Percentiles rank a stretch among this genome's conserved stretches.
Evolutionary conservation across 2,113 vertebrate genomes (phyloP).

Genomic region (Psittacula cyanocephala): DNA sequence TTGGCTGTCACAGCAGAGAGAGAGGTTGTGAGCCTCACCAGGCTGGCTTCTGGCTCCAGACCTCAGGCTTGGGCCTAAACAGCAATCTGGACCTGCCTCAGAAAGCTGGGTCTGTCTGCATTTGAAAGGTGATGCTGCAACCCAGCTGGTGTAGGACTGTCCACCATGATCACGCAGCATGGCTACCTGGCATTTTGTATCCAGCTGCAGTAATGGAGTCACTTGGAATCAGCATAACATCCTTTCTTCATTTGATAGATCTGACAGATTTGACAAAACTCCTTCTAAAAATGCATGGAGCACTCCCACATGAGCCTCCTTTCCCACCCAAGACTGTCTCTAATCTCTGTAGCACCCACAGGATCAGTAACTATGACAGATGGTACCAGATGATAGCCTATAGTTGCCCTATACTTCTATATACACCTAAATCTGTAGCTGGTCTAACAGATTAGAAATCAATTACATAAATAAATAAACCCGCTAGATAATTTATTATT

Average conservation of each 20-base stretch:
- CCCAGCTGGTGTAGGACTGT: fast-evolving
- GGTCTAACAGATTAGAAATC: not conserved
- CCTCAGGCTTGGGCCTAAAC: not conserved
- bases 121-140: not conserved
- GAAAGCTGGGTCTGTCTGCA: not conserved
- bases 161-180: fast-evolving
- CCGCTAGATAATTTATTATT: not conserved
- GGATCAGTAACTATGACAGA: not conserved
- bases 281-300: not conserved
- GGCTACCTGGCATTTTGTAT: not conserved
- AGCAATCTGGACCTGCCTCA: not conserved
- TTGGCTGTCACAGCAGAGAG: fast-evolving
- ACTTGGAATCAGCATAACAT: not conserved
- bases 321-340: not conserved
- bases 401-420: not conserved
- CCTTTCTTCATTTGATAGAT: not conserved
- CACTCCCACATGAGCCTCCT: fast-evolving
- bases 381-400: not conserved
- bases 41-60: not conserved
- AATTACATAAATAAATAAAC: not conserved
- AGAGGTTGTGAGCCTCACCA: not conserved
- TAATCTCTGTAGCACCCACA: not conserved
- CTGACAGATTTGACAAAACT: not conserved
- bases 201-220: not conserved
- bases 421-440: not conserved